phyloP scores from a whole-genome alignment of 1,140 invertebrate species.

The Drosophila arizonae region DNA sequence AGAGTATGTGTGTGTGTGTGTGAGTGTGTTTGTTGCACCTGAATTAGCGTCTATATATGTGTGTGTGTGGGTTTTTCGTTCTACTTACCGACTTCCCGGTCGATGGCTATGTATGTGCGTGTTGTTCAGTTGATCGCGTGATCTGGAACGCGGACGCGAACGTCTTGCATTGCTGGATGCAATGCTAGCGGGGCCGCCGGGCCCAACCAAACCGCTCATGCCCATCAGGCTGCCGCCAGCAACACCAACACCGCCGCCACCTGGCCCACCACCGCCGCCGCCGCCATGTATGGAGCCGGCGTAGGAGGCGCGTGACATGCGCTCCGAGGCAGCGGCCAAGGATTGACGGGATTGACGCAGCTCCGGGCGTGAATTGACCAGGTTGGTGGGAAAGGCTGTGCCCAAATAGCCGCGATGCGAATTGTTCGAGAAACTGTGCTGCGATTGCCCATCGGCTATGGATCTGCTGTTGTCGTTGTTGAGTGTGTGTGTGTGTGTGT shows the following conservation, averaged over 20 bases:
- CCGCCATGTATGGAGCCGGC: constrained; percentile 84
- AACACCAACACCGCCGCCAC: constrained; percentile 81
- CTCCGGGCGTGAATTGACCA: constrained; percentile 91
- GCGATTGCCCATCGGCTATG: constrained; percentile 92
- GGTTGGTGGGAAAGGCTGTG: constrained; percentile 88
- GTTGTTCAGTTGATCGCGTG: constrained; percentile 84
- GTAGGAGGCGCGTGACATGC: constrained; percentile 88
- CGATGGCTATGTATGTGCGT: constrained; percentile 84
- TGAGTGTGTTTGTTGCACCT: constrained; percentile 29
- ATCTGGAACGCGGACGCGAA: constrained; percentile 86
- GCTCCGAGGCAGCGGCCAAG: constrained; percentile 89
- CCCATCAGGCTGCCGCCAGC: constrained; percentile 59
- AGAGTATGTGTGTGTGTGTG: constrained; percentile 22
- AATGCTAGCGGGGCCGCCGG: constrained; percentile 82
- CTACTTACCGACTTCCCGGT: constrained; percentile 84
- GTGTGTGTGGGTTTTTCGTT: constrained; percentile 24
- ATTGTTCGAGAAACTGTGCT: constrained; percentile 92
- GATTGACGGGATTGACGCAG: constrained; percentile 92
- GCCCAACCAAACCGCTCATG: constrained; percentile 68
- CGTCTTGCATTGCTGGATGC: constrained; percentile 87
- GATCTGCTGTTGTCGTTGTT: constrained; percentile 82
- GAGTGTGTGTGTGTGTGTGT: constrained; percentile 31
- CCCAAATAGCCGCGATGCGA: constrained; percentile 88
- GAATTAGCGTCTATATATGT: constrained; percentile 1
- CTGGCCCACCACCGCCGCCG: constrained; percentile 65